Evolutionary conservation across 2,888 invertebrate species (phyloP), one percentile per base, ranked within the genome.

Genomic region (Polyommatus iphigenia): DNA sequence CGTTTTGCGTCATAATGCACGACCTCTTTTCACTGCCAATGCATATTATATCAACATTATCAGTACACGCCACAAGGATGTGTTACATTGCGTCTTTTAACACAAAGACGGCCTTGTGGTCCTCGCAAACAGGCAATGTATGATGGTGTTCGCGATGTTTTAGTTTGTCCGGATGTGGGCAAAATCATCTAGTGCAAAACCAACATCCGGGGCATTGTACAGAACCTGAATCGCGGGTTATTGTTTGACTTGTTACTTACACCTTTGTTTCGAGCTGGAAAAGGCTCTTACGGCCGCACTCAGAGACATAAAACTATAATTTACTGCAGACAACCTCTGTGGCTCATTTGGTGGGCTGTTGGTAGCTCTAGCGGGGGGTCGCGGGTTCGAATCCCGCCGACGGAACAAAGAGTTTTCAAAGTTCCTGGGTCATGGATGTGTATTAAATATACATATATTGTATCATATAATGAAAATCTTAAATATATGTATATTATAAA

Each of bases 1-100:
- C 62, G 24, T 62, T 62, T 20, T 62, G 13, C 62, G 62, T 62
- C 62, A 62, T 72, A 71, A 24, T 59, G 41, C 76, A 78, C 79
- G 79, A 78, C 78, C 77, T 46, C 24, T 75, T 78, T 78, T 62
- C 75, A 18, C n/a, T 62, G 73, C n/a, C n/a, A n/a, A 36, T 29
- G 73, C 72, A 41, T n/a, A n/a, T 73, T 20, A 73, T 46, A 73
- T 46, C 29, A 50, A 46, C 72, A 72, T 41, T 62, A 67, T 29
- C 67, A 67, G 54, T 57, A 54, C 54, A 18, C 15, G 5, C 54
- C 18, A 46, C 24, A 77, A 54, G 67, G 67, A 75, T 24, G 75
- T 41, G 75, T 41, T 54, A 54, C 75, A 75, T 75, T 75, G 50
- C 75, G 75, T 50, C 46, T 20, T 46, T 24, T 24, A 29, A 13